Evolutionary conservation across 2,797 vertebrate species (phyloP), one percentile per base, ranked within the genome.

Genomic region (Petrocephalus sullivani): DNA sequence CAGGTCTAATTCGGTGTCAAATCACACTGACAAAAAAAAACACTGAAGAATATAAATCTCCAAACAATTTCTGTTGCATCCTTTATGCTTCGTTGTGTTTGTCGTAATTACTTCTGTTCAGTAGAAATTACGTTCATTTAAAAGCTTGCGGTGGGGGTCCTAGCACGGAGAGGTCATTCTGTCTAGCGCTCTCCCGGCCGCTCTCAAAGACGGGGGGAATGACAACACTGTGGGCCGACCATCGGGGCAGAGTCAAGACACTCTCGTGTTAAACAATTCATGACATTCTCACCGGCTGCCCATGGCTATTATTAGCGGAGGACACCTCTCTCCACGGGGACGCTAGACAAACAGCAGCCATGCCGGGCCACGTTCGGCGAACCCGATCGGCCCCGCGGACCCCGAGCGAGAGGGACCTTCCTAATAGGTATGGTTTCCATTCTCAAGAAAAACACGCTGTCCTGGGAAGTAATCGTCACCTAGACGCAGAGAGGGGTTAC

Each of bases 291-390:
- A 89, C 88, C 2, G 61, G 89, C 91, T n/a, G 89, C 87, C 90
- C 64, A 75, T 9, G 87, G 92, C 93, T 95, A 93, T 94, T 90
- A 95, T 95, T 94, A 93, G 93, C 90, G 56, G 23, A 1, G 60
- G 19, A 23, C 33, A 37, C 2, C 88, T 88, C 90, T 85, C 90
- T 91, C 93, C 94, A 92, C 89, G 91, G 93, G 92, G 46, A n/a
- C 19, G 87, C 14, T 90, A 46, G 41, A 78, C 87, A 88, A 88
- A 90, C 9, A n/a, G n/a, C 8, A 21, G 90, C 90, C 89, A 3
- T 88, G 91, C 89, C 85, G 87, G 49, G 91, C 85, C 71, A 2
- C 71, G 88, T 37, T 78, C 5, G 6, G 71, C 37, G 37, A 78
- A 19, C 71, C 71, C 41, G 0, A 78, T 46, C 41, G 6, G 14